Evolutionary conservation across 2,888 invertebrate genomes (phyloP), one percentile per base, ranked within the genome.

Genomic region (Lasioglossum oenotherae): DNA sequence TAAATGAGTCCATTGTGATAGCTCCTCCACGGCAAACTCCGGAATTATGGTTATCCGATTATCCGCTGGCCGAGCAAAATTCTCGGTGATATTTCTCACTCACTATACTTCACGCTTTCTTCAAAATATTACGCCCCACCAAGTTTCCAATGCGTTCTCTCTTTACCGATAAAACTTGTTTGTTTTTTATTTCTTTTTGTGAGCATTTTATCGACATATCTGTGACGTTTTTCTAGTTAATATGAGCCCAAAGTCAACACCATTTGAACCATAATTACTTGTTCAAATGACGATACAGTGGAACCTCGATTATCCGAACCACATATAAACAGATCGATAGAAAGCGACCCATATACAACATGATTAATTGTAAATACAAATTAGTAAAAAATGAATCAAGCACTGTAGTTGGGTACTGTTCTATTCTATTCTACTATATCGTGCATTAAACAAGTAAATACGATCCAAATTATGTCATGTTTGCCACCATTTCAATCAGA

Each of bases 1-100:
- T 71, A 71, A 71, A 41, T 41, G 71, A 71, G 71, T 71, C 71
- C 71, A 71, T 71, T 71, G 41, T 71, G 41, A 71, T 38, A 71
- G 8, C n/a, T 71, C 4, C 35, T 35, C 31, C 71, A n/a, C 41
- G 71, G n/a, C 38, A 38, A 41, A 71, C 38, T n/a, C 23, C 1
- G 23, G 71, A 41, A 41, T 71, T 71, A 38, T 71, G 23, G 71
- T 69, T 71, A 71, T 71, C n/a, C 71, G 41, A 41, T 71, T 71
- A 71, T 71, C 23, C 14, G 38, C 41, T 38, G 41, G 71, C 23
- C 38, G n/a, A 71, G 71, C 23, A 71, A 71, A 71, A 41, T 71
- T n/a, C 41, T 41, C 4, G 5, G 0, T 16, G 31, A 31, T 64
- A 64, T 64, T 64, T 31, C 31, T 64, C 16, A 6, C 31, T 16